Evolutionary conservation across 2,888 invertebrate genomes (phyloP).

Genomic region (Gisinianus flammeolus): DNA sequence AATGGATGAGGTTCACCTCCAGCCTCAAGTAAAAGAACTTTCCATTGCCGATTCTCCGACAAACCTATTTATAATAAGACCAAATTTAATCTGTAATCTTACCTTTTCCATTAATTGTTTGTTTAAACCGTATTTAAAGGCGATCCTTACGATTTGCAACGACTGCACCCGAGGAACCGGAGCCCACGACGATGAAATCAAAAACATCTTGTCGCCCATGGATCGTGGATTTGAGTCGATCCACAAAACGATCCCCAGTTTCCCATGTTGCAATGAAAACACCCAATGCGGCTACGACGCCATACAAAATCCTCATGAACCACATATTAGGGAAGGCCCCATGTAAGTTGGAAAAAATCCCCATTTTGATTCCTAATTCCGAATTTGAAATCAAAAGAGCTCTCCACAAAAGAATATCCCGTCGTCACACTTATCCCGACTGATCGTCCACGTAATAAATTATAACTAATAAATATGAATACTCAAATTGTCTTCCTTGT

Average conservation of each 20-base stretch:
- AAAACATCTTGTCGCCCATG: conserved; percentile 1
- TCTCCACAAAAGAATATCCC: too few species aligned
- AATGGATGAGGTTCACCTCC: conserved; percentile 62
- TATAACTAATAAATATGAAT: too few species aligned
- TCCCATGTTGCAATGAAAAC: conserved; percentile 21
- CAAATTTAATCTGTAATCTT: too few species aligned
- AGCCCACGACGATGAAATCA: conserved; percentile 17
- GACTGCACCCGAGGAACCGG: background rate
- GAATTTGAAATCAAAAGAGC: too few species aligned
- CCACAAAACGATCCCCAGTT: background rate
- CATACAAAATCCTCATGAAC: conserved; percentile 23
- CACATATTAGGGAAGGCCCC: conserved; percentile 18
- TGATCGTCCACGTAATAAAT: too few species aligned
- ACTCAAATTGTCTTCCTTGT: too few species aligned
- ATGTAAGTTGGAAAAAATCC: conserved; percentile 2
- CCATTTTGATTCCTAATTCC: background rate
- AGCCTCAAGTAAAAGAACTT: conserved; percentile 35
- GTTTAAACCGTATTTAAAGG: background rate
- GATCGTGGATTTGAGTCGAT: background rate
- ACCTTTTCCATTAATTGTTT: background rate
- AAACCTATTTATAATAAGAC: conserved; percentile 28
- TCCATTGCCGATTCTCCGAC: conserved; percentile 34
- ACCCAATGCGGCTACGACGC: conserved; percentile 1
- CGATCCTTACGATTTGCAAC: background rate
- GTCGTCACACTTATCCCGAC: too few species aligned